Evolutionary conservation across 2,113 vertebrate genomes (phyloP), one percentile per base, ranked within the genome.

Genomic region (Periophthalmodon schlosseri): DNA sequence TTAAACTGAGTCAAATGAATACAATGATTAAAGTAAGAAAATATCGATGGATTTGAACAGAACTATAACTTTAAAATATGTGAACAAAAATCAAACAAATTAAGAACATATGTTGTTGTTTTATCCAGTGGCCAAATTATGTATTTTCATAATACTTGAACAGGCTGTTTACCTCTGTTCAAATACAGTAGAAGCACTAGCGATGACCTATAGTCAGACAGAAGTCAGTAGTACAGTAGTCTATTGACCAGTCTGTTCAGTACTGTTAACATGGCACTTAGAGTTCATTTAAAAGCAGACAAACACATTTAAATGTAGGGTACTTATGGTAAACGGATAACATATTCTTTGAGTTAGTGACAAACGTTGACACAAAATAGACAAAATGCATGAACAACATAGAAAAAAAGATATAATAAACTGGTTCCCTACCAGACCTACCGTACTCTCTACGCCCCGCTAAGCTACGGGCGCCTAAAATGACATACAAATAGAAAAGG

Each of bases 391-490:
- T 90, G 89, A 81, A 87, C 79, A 87, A 93, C 87, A 93, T 83
- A 89, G 49, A 93, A 86, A 91, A 82, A 84, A 89, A 87, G 69
- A 78, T 69, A 86, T 64, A 89, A 90, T 83, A 92, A 90, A 91
- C 71, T 56, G 21, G 72, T 87, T 86, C 92, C 91, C 92, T 93
- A 91, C 91, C 88, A 88, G 92, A 94, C 93, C 93, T 94, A 93
- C 93, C 93, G 93, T 94, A 93, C 89, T 90, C 85, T 90, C 89
- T 93, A 93, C 91, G 90, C 89, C 92, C 93, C 91, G 88, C 93
- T 94, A 93, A 94, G 85, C 93, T 94, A 94, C 82, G 89, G 91
- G 80, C 80, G 91, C 93, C 94, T 94, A 85, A 87, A 94, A 92
- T 87, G 68, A 79, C 83, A 78, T 86, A 67, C 70, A 70, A 72